Conservation (phyloP, 2,797 vertebrate genomes). For the Neostethus bicornis region DNA sequence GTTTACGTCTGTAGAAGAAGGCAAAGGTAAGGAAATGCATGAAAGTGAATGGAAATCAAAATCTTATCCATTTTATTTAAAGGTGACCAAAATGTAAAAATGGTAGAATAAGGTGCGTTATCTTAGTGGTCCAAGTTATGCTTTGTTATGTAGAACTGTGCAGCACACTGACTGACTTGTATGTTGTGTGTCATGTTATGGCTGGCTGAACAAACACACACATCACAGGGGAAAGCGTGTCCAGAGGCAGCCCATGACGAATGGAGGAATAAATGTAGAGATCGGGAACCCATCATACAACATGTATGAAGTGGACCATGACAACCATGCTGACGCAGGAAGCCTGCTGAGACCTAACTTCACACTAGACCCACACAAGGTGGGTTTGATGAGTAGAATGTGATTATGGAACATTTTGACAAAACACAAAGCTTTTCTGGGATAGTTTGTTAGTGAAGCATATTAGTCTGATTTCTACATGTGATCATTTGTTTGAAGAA, state of each 20-base stretch:
- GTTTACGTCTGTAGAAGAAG: slow-evolving; percentile 94
- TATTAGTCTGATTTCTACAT: too few species aligned
- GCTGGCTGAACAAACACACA: slow-evolving; percentile 2
- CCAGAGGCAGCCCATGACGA: slow-evolving; percentile 96
- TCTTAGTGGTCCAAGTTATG: slow-evolving; percentile 7
- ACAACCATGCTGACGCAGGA: slow-evolving; percentile 90
- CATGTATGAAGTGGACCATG: slow-evolving; percentile 98
- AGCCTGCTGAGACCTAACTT: slow-evolving; percentile 93
- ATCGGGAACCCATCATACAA: slow-evolving; percentile 99
- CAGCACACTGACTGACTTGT: slow-evolving; percentile 29
- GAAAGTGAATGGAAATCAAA: slow-evolving; percentile 7
- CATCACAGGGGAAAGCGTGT: slow-evolving; percentile 91
- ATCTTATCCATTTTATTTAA: too few species aligned
- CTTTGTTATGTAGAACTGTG: slow-evolving; percentile 16
- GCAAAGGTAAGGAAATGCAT: slow-evolving; percentile 88
- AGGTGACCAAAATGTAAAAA: too few species aligned
- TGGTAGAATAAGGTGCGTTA: neutral
- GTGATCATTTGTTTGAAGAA: too few species aligned
- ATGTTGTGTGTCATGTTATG: slow-evolving; percentile 37
- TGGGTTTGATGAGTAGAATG: slow-evolving; percentile 47
- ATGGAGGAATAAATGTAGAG: slow-evolving; percentile 97
- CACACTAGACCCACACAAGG: slow-evolving; percentile 95
- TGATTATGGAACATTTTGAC: neutral
- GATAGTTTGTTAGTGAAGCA: too few species aligned
- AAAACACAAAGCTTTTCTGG: too few species aligned